Percentiles rank a stretch among this genome's conserved stretches.
phyloP scores from a whole-genome alignment of 2,888 invertebrate genomes.

The Morpho deidamia region DNA sequence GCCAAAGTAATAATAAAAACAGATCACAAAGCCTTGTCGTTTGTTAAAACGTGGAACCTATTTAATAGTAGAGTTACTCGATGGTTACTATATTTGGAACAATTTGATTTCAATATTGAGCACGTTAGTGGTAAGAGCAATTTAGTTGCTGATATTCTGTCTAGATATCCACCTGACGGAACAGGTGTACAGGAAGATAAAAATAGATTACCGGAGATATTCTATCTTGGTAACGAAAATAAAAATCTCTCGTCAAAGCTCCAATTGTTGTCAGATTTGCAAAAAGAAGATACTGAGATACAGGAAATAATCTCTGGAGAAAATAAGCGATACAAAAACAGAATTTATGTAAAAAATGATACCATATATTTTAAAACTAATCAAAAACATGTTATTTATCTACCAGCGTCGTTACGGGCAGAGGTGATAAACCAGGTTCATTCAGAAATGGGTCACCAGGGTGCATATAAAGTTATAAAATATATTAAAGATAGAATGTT shows the following conservation, averaged over 20 bases:
- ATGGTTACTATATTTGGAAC: slow-evolving; percentile 27
- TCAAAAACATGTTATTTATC: slow-evolving; percentile 5
- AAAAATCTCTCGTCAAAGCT: not conserved
- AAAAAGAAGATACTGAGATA: slow-evolving; percentile 11
- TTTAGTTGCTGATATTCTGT: slow-evolving; percentile 17
- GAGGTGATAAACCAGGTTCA: slow-evolving; percentile 19
- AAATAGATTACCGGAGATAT: slow-evolving; percentile 8
- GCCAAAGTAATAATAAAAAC: slow-evolving; percentile 23
- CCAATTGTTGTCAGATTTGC: slow-evolving; percentile 3
- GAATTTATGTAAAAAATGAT: not conserved
- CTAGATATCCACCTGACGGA: slow-evolving; percentile 17
- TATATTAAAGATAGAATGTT: slow-evolving; percentile 25
- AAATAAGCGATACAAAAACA: not conserved
- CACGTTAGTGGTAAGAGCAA: slow-evolving; percentile 22
- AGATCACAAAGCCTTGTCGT: slow-evolving; percentile 26
- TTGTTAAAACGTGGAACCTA: slow-evolving; percentile 27
- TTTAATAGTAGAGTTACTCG: slow-evolving; percentile 25
- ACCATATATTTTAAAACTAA: not conserved
- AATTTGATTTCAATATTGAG: slow-evolving; percentile 26
- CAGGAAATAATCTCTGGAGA: slow-evolving; percentile 2
- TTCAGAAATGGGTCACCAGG: slow-evolving; percentile 29
- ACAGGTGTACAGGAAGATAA: slow-evolving; percentile 18
- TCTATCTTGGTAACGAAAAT: slow-evolving; percentile 6
- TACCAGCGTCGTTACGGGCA: slow-evolving; percentile 6
- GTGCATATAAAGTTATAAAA: slow-evolving; percentile 23